Conservation (phyloP, 2,113 vertebrate species). For the Brachyistius frenatus region DNA sequence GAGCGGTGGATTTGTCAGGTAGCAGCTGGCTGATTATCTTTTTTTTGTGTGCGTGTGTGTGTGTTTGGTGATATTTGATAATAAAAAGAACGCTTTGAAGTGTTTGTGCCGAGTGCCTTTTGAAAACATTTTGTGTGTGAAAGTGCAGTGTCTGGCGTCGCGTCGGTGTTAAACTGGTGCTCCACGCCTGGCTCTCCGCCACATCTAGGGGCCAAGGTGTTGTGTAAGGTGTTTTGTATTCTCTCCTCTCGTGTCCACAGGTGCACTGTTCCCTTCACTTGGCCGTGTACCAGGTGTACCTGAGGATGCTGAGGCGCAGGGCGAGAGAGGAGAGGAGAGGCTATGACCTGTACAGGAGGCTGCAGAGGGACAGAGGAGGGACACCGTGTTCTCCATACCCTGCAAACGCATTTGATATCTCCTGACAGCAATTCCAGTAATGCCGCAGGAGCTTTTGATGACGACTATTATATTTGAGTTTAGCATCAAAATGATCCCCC, state of each 20-base stretch:
- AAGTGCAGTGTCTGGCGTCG: neutral
- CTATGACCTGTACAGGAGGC: conserved; percentile 64
- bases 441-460: neutral
- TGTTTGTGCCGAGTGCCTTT: conserved; percentile 38
- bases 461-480: neutral
- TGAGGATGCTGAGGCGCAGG: conserved; percentile 66
- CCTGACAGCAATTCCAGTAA: conserved; percentile 21
- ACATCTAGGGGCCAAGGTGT: conserved; percentile 40
- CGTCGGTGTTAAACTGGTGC: conserved; percentile 10
- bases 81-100: conserved; percentile 65
- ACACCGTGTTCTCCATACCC: conserved; percentile 73
- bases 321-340: conserved; percentile 54
- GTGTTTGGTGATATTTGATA: conserved; percentile 57
- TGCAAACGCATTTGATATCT: conserved; percentile 37
- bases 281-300: conserved; percentile 76
- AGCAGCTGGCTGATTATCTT: conserved; percentile 38
- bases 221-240: conserved; percentile 73
- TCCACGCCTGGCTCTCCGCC: conserved; percentile 41
- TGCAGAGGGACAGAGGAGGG: conserved; percentile 69
- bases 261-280: conserved; percentile 83
- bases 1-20: conserved; percentile 58
- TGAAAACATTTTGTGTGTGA: conserved; percentile 22
- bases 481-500: neutral
- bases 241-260: conserved; percentile 76
- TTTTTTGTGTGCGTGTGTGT: conserved; percentile 24